Percentiles rank a stretch among this genome's conserved stretches.
These are phyloP conservation scores for Phylloscopus collybita DNA, from an alignment of 2,797 vertebrate genomes.

Conservation along the genomic window DNA sequence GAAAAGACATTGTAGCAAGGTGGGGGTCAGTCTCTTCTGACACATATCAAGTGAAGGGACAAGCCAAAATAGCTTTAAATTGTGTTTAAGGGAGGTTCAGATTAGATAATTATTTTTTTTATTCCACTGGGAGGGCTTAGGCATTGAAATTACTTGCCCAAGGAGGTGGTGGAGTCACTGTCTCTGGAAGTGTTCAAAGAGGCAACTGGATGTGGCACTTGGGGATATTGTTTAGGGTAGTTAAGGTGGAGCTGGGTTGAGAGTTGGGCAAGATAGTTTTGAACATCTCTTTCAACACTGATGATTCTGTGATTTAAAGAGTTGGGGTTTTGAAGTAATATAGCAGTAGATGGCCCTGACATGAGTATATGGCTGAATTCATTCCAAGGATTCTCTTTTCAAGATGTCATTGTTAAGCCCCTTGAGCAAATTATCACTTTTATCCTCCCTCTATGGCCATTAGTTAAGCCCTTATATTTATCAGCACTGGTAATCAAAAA, in stretches of 20 bases:
- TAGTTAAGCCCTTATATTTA: neutral
- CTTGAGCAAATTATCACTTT: slow-evolving; percentile 19
- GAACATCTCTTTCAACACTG: neutral
- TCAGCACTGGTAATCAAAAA: slow-evolving; percentile 18
- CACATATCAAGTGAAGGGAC: neutral
- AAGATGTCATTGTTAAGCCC: neutral
- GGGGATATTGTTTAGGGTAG: neutral
- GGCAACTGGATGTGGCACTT: neutral
- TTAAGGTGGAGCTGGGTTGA: neutral
- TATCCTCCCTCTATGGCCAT: neutral
- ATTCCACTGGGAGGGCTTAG: neutral
- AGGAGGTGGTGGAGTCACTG: neutral
- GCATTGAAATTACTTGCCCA: neutral
- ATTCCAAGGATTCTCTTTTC: neutral
- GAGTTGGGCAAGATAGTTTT: neutral
- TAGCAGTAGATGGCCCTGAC: neutral
- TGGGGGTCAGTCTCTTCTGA: neutral
- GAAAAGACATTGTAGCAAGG: neutral
- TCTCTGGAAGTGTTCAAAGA: neutral
- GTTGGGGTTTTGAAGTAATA: neutral
- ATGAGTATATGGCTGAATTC: neutral
- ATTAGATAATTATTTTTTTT: neutral
- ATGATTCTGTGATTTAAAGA: neutral
- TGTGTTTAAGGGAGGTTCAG: neutral
- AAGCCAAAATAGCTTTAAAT: neutral